Evolutionary conservation across 2,888 invertebrate species (phyloP).

Genomic region (Synanthedon vespiformis): DNA sequence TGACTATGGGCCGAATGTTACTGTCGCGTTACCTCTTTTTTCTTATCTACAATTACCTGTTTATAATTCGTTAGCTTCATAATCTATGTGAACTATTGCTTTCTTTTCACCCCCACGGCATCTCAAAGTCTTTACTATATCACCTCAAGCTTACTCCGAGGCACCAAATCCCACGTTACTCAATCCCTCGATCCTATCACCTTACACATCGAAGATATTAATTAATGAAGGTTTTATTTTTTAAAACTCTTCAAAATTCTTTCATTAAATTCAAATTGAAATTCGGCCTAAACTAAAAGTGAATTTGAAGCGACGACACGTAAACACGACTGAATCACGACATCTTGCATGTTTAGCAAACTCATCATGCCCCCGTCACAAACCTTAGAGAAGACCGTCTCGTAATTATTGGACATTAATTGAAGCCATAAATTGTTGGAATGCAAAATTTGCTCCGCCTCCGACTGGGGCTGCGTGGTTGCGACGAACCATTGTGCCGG

Average conservation of each 20-base stretch:
- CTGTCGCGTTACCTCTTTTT: constrained; percentile 56
- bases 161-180: constrained; percentile 37
- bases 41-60: constrained; percentile 15
- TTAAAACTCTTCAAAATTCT: not conserved
- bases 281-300: constrained; percentile 48
- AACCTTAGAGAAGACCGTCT: constrained; percentile 62
- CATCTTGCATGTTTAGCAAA: constrained; percentile 65
- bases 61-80: constrained; percentile 43
- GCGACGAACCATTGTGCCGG: not conserved
- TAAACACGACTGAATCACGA: constrained; percentile 46
- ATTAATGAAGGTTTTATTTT: constrained; percentile 8
- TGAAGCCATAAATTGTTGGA: constrained; percentile 45
- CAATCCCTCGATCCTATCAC: constrained; percentile 29
- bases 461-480: constrained; percentile 47
- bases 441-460: constrained; percentile 42
- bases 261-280: constrained; percentile 18
- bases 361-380: constrained; percentile 64
- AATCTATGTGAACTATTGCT: constrained; percentile 48
- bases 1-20: constrained; percentile 49
- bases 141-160: constrained; percentile 57
- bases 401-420: constrained; percentile 50
- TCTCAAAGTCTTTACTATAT: constrained; percentile 42
- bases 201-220: constrained; percentile 34
- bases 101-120: constrained; percentile 51
- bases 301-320: constrained; percentile 35